Evolutionary conservation across 2,113 vertebrate genomes (phyloP), one percentile per base, ranked within the genome.

Genomic region (Daboia siamensis): DNA sequence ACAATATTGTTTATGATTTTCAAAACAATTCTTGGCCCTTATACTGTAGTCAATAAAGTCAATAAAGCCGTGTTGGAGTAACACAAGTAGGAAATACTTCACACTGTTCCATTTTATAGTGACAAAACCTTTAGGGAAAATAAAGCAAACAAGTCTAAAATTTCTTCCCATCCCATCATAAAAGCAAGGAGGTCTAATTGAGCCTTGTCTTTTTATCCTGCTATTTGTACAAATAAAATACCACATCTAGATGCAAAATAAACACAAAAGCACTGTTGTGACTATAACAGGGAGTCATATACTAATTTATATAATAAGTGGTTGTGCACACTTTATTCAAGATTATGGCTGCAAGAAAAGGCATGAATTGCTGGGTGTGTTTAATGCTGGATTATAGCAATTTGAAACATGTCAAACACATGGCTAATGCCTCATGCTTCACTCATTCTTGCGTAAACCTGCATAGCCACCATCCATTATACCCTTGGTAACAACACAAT

Each of bases 361-460:
- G 98, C 98, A 97, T 98, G 98, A 98, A 98, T 98, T 98, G 98
- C 98, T 97, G 97, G 98, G 98, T 98, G 98, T 98, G 98, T 98
- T 98, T 98, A 98, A 98, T 97, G 98, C 98, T 98, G 98, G 98
- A 99, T 98, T 98, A 98, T 98, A 98, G 98, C 98, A 98, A 98
- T 98, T 98, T 98, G 98, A 98, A 98, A 98, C 98, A 98, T 98
- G 98, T 98, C 98, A 98, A 98, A 98, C 98, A 98, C 98, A 98
- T 98, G 97, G 98, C 97, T 98, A 98, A 98, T 98, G 98, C 98
- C 98, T 97, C 98, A 98, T 97, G 98, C 97, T 98, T 98, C 98
- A 98, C 97, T 98, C 98, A 97, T 98, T 98, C 98, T 98, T 97
- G 98, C 98, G 96, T 98, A 98, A 98, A 98, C 98, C 97, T 98